These are phyloP conservation scores for Gymnosoma rotundatum DNA, from an alignment of 2,888 invertebrate genomes.

Conservation along the genomic window DNA sequence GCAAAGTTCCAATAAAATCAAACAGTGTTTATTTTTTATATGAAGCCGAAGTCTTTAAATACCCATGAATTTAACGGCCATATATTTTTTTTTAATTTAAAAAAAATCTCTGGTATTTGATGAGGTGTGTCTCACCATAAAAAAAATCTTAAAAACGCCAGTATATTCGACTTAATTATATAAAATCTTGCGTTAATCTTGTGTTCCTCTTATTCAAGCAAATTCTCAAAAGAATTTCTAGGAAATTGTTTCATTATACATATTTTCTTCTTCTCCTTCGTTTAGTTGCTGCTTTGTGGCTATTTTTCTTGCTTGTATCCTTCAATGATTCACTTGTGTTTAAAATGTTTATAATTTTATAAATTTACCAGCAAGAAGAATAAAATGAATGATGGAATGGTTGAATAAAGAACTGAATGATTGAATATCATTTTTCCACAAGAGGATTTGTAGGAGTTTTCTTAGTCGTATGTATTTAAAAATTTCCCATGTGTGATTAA, in stretches of 20 bases:
- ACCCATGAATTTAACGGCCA: too few species aligned
- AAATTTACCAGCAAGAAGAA: slow-evolving; percentile 29
- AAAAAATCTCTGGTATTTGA: too few species aligned
- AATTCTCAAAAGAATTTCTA: slow-evolving; percentile 45
- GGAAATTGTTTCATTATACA: slow-evolving; percentile 59
- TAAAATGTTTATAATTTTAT: slow-evolving; percentile 56
- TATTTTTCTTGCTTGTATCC: slow-evolving; percentile 41
- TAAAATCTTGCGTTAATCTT: too few species aligned
- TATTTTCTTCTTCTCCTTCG: slow-evolving; percentile 4
- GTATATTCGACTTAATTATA: too few species aligned
- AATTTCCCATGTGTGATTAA: slow-evolving; percentile 19
- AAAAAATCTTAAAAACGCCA: too few species aligned
- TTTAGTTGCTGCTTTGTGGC: background rate
- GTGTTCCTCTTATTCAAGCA: too few species aligned
- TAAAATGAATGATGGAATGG: slow-evolving; percentile 11
- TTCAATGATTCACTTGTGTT: slow-evolving; percentile 64
- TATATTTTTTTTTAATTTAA: too few species aligned
- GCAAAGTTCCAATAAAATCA: too few species aligned
- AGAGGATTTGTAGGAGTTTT: slow-evolving; percentile 19
- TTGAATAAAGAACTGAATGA: slow-evolving; percentile 4
- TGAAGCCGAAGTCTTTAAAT: too few species aligned
- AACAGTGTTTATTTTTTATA: too few species aligned
- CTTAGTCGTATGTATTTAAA: slow-evolving; percentile 19
- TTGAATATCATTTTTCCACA: slow-evolving; percentile 37
- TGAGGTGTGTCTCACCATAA: too few species aligned